Base-by-base conservation (phyloP, 2,888 invertebrate genomes). In the Ophion costatus region DNA sequence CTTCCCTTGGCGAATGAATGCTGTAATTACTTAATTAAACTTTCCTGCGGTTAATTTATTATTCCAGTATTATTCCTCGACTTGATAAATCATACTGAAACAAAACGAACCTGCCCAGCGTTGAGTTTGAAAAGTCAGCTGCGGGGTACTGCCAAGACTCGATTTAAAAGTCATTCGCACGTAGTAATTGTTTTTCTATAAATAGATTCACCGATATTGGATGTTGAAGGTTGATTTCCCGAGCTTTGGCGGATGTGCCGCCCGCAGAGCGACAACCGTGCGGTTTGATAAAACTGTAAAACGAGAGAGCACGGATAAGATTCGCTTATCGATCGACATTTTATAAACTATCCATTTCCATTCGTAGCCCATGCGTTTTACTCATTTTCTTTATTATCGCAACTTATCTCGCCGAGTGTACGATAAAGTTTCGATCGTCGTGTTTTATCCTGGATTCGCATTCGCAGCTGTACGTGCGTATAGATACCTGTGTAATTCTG, bases 381-480 rank as follows among this genome's bases (percentile, higher is more conserved):
- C 24, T 56, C 17, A 56, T 29, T 45, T 20, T 38, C 17, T 61
- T 42, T 63, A 22, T 64, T 45, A 24, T 59, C 14, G 22, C 38
- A 38, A 61, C 45, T 51, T 64, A 29, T 61, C 29, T 33, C 20
- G 14, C 9, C 10, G 63, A 67, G 59, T 63, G 14, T 45, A 45
- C 51, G 59, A 70, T 38, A 17, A 79, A 63, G 24, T 51, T 69
- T 70, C 22, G 42, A 73, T 71, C 24, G 24, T 80, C 57, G 56
- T 42, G 66, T 80, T 73, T 71, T 64, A 80, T 57, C 3, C 56
- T 63, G 29, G 33, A 17, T 42, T 63, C 51, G 29, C 71, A 70
- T 79, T 63, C 61, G 7, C 24, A 11, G 2, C 29, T 63, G n/a
- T 38, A 33, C 22, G n/a, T 38, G 45, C 20, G 29, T 33, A 22